phyloP scores from a whole-genome alignment of 2,113 vertebrate genomes.

The Hippopotamus amphibius region DNA sequence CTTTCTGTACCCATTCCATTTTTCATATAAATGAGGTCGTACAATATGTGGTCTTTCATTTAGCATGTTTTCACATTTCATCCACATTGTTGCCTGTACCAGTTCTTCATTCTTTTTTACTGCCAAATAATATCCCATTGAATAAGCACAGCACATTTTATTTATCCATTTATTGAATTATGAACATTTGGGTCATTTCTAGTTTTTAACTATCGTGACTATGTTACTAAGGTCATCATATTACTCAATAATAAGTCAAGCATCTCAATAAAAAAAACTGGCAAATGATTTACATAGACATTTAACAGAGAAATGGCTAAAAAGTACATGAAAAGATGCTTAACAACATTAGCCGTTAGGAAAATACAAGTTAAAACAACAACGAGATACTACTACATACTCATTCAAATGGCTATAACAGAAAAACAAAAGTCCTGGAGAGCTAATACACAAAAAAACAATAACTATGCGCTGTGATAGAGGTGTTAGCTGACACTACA shows the following conservation, averaged over 20 bases:
- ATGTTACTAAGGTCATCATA: neutral
- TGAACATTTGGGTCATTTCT: neutral
- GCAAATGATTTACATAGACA: neutral
- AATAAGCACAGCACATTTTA: neutral
- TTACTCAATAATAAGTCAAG: neutral
- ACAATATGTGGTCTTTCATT: neutral
- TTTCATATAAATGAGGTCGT: neutral
- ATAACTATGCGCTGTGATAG: neutral
- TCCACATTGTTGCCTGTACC: too few relatives aligned
- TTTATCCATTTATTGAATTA: neutral
- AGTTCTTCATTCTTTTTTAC: neutral
- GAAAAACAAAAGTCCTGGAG: neutral
- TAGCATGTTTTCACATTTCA: neutral
- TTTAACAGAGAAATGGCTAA: neutral
- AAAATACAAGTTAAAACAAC: slow-evolving; percentile 21
- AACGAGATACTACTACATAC: neutral
- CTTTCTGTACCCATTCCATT: neutral
- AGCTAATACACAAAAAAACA: neutral
- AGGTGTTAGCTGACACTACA: neutral
- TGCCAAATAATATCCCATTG: neutral
- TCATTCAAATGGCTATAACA: neutral
- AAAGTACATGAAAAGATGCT: neutral
- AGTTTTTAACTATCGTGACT: too few relatives aligned
- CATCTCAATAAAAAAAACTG: neutral
- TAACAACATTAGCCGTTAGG: neutral